Evolutionary conservation across 2,888 invertebrate species (phyloP), one percentile per base, ranked within the genome.

Genomic region (Ichneumoninae sp.): DNA sequence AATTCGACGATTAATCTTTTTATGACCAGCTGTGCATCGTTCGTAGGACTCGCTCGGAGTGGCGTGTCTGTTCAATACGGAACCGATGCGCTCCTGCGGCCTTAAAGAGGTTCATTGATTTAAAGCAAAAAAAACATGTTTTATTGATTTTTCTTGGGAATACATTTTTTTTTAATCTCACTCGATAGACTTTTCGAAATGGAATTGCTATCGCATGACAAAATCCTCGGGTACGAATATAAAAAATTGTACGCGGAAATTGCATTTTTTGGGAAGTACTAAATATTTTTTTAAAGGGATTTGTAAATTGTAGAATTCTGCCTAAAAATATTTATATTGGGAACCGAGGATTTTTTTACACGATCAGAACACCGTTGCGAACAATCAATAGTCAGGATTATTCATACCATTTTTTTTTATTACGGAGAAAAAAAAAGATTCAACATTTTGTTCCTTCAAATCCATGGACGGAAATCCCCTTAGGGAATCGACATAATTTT

Each of bases 1-100:
- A 22, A 57, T 69, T 40, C 69, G 40, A 33, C n/a, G 69, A 79
- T 78, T 74, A 80, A 74, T 50, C 68, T 80, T 60, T 74, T 60
- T 22, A 80, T 80, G 68, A 74, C 36, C 47, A 47, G 57, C 62
- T 30, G 30, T 33, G 62, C 33, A 62, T 62, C 62, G 62, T 62
- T 62, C 33, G 16, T 62, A 1, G n/a, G 22, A 62, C 33, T 33
- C 62, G 16, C 16, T 47, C 30, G 30, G 6, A n/a, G 30, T 30
- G 33, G 62, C 26, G 6, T 33, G 33, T 33, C 16, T n/a, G n/a
- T n/a, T 62, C 30, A n/a, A n/a, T 62, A 33, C 33, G 30, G 16
- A 30, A 16, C 33, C 16, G 30, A 57, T 26, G 26, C 26, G 13
- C 57, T 8, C 57, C 8, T 26, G 22, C 13, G 1, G 57, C 26